Evolutionary conservation across 2,797 vertebrate genomes (phyloP), one percentile per base, ranked within the genome.

Genomic region (Scleropages formosus): DNA sequence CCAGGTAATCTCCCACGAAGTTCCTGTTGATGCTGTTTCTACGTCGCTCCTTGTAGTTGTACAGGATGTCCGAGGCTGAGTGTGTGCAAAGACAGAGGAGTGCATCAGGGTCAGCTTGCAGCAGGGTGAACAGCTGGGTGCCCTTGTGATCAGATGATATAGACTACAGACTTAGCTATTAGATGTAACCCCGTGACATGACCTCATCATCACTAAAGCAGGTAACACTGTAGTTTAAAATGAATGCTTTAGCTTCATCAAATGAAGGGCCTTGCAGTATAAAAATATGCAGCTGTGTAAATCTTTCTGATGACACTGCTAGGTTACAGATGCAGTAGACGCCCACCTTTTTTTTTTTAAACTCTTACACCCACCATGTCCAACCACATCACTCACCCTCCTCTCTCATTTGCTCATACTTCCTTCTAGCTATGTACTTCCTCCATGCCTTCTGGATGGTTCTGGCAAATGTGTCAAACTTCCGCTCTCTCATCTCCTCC

Each of bases 1-100:
- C 98, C 72, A 99, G 90, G 80, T 99, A 99, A 85, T 99, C 98
- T 0, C 97, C 98, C 0, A 99, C 95, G 0, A 99, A 99, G 86
- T 99, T 99, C 79, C 98, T 91, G 87, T 99, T 99, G 87, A 99
- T 97, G 88, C 97, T 99, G 87, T 99, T 98, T 77, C 87, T 93
- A 80, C 97, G 82, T 1, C 96, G 81, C 84, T 99, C 96, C 80
- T 99, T 99, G 75, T 92, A 95, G 88, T 96, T 96, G 88, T 95
- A 95, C 75, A 99, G 91, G 89, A 99, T 98, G 85, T 95, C 94
- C 56, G 96, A 97, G 3, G 98, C 98, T 99, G 82, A 0, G 39
- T 56, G 75, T 9, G 11, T 26, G 74, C 16, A 73, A 24, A 53
- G 51, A 15, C 4, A 62, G 24, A 31, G 62, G 4, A 46, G 20